Base-by-base conservation (phyloP, 2,797 vertebrate genomes). In the Sylvilagus floridanus region DNA sequence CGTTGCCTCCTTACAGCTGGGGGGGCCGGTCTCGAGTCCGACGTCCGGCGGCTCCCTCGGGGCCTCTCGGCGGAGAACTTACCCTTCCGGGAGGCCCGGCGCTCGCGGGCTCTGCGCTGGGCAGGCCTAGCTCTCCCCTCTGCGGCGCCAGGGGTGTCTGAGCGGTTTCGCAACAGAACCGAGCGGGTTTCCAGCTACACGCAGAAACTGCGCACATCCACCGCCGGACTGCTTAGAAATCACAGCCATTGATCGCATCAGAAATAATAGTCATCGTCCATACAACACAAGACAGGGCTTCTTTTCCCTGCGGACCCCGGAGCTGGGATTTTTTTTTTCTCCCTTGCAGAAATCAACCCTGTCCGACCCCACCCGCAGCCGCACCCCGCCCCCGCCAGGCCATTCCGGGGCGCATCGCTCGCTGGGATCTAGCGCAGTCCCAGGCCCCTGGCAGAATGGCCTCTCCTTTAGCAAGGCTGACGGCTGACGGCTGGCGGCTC, bases 381-480 rank as follows among this genome's bases (percentile, higher is more conserved):
- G 68, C 72, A 76, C 88, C 95, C 96, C 88, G 75, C 93, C 95
- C 76, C 86, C 37, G n/a, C 93, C n/a, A 4, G 50, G 93, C 78
- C 79, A 75, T 32, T n/a, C 73, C 3, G 83, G 88, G 78, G 79
- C 37, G 1, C 22, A 32, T 17, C 13, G 79, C 62, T 21, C 60
- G 68, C 82, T 57, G 14, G 13, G 81, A 85, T 37, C 68, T 14
- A 66, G 85, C 73, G 77, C 12, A 54, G 62, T 47, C 42, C 42
- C 42, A 81, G 66, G 63, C n/a, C 47, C 6, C 63, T 57, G 14
- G 50, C 54, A 88, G 47, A 57, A 71, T 42, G 84, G 60, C 37
- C 57, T 89, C 96, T 97, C 90, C 90, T 94, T 95, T 91, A 72
- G 94, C 88, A 66, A 77, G 92, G 7, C 78, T 35, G 35, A 4